Base-by-base conservation (phyloP, 2,113 vertebrate species). In the Thinocorus orbignyianus region DNA sequence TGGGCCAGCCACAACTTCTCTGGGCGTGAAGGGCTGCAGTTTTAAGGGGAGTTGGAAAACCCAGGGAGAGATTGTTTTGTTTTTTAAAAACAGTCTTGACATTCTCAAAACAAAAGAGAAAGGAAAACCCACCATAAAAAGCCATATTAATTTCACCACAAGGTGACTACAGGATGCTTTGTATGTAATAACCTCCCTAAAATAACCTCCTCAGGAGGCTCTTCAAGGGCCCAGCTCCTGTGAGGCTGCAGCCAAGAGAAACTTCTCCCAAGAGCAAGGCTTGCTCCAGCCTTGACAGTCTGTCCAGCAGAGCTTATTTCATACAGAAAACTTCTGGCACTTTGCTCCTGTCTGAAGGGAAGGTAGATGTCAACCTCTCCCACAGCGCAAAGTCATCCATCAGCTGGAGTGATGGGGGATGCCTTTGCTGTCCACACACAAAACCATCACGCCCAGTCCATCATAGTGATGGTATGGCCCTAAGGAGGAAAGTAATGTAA, bases 41-140 rank as follows among this genome's bases (percentile, higher is more conserved):
- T 89, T 84, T 35, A 57, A 65, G 13, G 18, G 26, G 44, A 92
- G 18, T 1, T 89, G 83, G 55, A 92, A 94, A 95, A 81, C 14
- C 39, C 35, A 2, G 7, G 4, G 26, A 9, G 35, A 11, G 12
- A 10, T 6, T 81, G 88, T 88, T 9, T 64, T 46, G 18, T 7
- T 37, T 77, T 17, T 79, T 51, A 9, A 52, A 66, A 92, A 71
- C 3, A 2, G 62, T 42, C 54, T 37, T 30, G 60, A 16, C 51
- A 33, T 74, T 87, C 77, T 95, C 86, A 95, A 89, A 96, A 87
- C 73, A 79, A 89, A 92, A 95, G 72, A 68, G 89, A 93, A 95
- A 93, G 69, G 65, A 93, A 93, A 89, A 10, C 24, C 17, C n/a
- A 7, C 49, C 6, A 1, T 23, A 14, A 69, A 92, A 93, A 55